Evolutionary conservation across 1,140 invertebrate genomes (phyloP), one percentile per base, ranked within the genome.

Genomic region (Venustaconcha ellipsiformis): DNA sequence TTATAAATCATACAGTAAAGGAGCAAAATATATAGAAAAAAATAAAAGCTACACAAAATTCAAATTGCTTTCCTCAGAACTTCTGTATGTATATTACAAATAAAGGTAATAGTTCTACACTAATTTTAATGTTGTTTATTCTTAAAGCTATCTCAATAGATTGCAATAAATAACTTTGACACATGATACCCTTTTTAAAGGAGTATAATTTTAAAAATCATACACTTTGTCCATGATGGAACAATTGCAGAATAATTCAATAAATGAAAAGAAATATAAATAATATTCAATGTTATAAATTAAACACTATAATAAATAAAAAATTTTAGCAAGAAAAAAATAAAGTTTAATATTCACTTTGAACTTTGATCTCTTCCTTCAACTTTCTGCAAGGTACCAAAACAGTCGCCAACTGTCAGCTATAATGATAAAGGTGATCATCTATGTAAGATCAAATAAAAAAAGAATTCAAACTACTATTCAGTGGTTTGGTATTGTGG

Each of bases 361-460:
- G 80, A 85, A 67, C 84, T 84, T 23, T 82, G 74, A 37, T 83
- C 82, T 71, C 84, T 80, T 59, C 78, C 84, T 60, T 82, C 73
- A n/a, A 88, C 60, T 79, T 84, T 81, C 30, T 77, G 68, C 48
- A 89, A 79, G 23, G 88, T 88, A 18, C 88, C 88, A 84, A 89
- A 89, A 72, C 85, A 87, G 20, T 88, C 82, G 12, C 88, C 88
- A 78, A 83, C 78, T 64, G 60, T 74, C 48, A 89, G 76, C 88
- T 89, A 78, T 17, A 81, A 76, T 70, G 66, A 58, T 37, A 37
- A 37, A 37, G 37, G 3, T 37, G 23, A 23, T 23, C 37, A 37
- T 8, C 4, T 1, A 37, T 37, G 37, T 37, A 37, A 37, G 37
- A 37, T 37, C 37, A 37, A 37, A 37, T 37, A 37, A 4, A 37